Percentiles rank a stretch among this genome's conserved stretches.
Evolutionary conservation across 1,140 invertebrate species (phyloP).

Genomic region (Nylanderia fulva): DNA sequence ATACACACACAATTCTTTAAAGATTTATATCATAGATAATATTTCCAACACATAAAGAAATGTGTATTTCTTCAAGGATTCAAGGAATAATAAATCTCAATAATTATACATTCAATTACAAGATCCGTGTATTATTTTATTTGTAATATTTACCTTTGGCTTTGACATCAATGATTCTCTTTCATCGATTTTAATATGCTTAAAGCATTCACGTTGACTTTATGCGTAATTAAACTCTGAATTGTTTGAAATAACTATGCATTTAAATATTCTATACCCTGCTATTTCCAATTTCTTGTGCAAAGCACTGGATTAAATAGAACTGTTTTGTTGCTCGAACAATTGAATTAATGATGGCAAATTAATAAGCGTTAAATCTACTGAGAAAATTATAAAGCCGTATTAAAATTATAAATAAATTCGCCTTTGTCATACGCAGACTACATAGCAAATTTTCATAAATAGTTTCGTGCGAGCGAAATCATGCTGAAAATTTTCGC

Average conservation of each 20-base stretch:
- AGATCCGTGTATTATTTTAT: neutral
- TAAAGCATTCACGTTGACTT: neutral
- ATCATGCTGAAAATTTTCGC: neutral
- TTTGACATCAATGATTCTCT: neutral
- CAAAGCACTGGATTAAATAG: neutral
- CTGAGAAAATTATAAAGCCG: neutral
- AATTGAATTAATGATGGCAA: constrained; percentile 25
- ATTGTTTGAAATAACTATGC: neutral
- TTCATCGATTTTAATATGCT: neutral
- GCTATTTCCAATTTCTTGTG: constrained; percentile 26
- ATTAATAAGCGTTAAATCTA: constrained; percentile 23
- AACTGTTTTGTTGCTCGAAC: constrained; percentile 3
- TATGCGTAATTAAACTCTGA: neutral
- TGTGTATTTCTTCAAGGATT: neutral
- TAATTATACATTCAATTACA: neutral
- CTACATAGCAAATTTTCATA: neutral
- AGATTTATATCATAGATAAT: neutral
- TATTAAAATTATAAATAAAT: constrained; percentile 42
- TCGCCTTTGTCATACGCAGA: neutral
- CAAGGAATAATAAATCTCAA: neutral
- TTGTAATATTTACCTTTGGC: neutral
- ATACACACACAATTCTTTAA: neutral
- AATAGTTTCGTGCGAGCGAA: neutral
- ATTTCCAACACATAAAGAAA: neutral
- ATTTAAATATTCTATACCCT: constrained; percentile 7